phyloP scores from a whole-genome alignment of 2,797 vertebrate genomes.

The Malurus leucopterus region DNA sequence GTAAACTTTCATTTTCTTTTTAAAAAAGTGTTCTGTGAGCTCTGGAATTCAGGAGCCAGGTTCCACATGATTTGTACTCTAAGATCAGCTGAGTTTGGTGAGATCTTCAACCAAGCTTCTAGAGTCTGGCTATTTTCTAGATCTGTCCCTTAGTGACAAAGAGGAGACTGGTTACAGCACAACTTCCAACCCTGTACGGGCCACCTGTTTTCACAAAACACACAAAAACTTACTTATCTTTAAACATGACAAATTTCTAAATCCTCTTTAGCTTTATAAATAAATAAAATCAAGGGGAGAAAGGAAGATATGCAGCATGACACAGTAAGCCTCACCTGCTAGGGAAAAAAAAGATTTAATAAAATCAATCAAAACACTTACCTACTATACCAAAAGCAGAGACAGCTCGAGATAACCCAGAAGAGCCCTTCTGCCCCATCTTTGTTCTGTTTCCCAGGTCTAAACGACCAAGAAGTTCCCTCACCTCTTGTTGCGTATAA shows the following conservation, averaged over 20 bases:
- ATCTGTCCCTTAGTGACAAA: not conserved
- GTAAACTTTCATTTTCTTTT: not conserved
- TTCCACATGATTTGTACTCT: not conserved
- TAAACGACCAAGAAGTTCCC: conserved; percentile 90
- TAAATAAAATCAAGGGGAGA: not conserved
- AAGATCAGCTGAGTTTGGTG: not conserved
- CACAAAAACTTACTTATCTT: not conserved
- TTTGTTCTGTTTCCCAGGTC: conserved; percentile 94
- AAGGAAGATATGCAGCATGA: not conserved
- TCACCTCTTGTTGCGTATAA: conserved; percentile 89
- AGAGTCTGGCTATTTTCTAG: not conserved
- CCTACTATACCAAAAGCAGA: conserved; percentile 90
- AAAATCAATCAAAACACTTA: conserved; percentile 48
- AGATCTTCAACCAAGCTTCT: not conserved
- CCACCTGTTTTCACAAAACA: not conserved
- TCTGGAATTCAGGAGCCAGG: not conserved
- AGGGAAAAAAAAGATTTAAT: not conserved
- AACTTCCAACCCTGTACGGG: not conserved
- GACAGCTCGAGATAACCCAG: conserved; percentile 88
- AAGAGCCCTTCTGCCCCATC: conserved; percentile 91
- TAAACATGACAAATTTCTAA: not conserved
- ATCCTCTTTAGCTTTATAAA: not conserved
- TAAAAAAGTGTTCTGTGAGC: not conserved
- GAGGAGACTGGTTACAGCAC: not conserved
- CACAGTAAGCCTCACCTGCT: not conserved